Evolutionary conservation across 2,113 vertebrate genomes (phyloP).

Genomic region (Apodemus speciosus): DNA sequence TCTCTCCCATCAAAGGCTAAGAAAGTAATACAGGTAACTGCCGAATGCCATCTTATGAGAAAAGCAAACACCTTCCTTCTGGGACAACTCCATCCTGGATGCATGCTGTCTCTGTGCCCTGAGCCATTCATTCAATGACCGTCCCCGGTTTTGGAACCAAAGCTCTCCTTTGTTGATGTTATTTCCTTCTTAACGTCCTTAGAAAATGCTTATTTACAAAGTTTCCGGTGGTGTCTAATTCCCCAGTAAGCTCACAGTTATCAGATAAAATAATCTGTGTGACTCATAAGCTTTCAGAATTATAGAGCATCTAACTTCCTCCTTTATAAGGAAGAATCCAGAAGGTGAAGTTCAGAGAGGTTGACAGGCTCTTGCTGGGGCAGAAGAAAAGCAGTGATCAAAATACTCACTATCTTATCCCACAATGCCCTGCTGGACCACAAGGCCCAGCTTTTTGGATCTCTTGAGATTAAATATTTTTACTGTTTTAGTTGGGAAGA

Average conservation of each 20-base stretch:
- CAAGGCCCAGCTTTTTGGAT: background rate
- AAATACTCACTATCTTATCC: background rate
- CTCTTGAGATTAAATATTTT: background rate
- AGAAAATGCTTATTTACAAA: conserved; percentile 49
- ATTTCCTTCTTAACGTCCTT: conserved; percentile 50
- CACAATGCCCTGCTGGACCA: background rate
- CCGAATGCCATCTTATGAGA: background rate
- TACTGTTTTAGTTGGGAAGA: background rate
- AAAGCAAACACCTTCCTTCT: background rate
- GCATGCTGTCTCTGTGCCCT: background rate
- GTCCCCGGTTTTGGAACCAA: background rate
- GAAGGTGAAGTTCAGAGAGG: conserved; percentile 25
- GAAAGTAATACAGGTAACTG: background rate
- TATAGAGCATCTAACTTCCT: conserved; percentile 42
- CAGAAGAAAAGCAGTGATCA: background rate
- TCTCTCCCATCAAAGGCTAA: background rate
- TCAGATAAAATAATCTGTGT: conserved; percentile 56
- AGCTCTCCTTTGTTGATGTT: background rate
- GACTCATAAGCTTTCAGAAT: conserved; percentile 44
- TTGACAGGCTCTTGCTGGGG: background rate
- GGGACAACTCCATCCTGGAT: background rate
- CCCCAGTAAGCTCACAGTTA: conserved; percentile 27
- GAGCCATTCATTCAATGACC: background rate
- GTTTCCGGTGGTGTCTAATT: conserved; percentile 33
- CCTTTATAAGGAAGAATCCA: conserved; percentile 23